These are phyloP conservation scores for Pseudorectes ferrugineus DNA, from an alignment of 2,113 vertebrate genomes.

Conservation along the genomic window DNA sequence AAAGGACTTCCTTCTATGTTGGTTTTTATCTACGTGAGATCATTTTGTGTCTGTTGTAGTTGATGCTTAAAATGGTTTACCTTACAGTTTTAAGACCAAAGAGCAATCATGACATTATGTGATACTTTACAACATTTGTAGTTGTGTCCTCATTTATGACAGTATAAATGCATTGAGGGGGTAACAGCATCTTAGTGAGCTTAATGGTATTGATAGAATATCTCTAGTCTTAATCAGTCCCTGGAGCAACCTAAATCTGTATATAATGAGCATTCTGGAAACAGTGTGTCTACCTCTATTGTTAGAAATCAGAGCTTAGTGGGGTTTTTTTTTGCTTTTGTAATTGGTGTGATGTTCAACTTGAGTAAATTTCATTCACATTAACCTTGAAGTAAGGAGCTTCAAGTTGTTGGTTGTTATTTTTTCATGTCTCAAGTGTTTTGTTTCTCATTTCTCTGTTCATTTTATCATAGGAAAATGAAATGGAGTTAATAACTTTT, in stretches of 20 bases:
- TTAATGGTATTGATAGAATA: constrained; percentile 41
- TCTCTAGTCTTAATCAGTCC: constrained; percentile 17
- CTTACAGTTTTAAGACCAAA: not conserved
- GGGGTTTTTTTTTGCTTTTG: not conserved
- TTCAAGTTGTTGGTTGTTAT: not conserved
- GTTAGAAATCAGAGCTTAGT: not conserved
- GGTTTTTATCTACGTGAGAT: not conserved
- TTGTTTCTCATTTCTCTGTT: not conserved
- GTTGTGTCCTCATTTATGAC: not conserved
- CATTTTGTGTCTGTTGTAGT: not conserved
- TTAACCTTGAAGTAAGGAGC: constrained; percentile 44
- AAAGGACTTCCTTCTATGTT: not conserved
- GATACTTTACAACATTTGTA: not conserved
- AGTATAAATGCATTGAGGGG: not conserved
- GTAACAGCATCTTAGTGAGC: not conserved
- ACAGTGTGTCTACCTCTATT: not conserved
- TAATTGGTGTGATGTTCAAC: constrained; percentile 26
- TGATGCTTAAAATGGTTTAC: not conserved
- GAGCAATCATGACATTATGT: not conserved
- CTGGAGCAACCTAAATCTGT: constrained; percentile 44
- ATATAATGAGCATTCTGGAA: constrained; percentile 47
- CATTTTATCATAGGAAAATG: not conserved
- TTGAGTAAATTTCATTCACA: constrained; percentile 22
- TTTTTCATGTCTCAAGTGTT: not conserved
- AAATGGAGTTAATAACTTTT: not conserved